Evolutionary conservation across 1,140 invertebrate genomes (phyloP).

Genomic region (Diprion similis): DNA sequence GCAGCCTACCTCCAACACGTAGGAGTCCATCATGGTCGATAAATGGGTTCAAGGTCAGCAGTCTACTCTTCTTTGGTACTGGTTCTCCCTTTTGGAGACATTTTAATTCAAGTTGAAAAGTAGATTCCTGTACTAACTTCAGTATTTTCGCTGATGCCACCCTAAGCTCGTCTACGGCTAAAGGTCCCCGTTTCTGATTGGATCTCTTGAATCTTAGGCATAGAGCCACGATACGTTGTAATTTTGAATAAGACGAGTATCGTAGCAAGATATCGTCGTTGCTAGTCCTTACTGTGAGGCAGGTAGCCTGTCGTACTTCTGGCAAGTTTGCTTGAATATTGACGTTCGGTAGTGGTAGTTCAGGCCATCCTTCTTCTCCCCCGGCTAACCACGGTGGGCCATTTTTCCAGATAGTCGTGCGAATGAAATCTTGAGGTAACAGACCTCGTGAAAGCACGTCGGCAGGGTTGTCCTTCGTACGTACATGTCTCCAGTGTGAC

Average conservation of each 20-base stretch:
- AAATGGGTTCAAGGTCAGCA: slow-evolving; percentile 45
- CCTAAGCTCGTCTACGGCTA: slow-evolving; percentile 1
- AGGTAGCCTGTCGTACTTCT: background rate
- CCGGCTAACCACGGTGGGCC: slow-evolving; percentile 37
- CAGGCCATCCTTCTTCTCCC: slow-evolving; percentile 5
- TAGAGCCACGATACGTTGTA: background rate
- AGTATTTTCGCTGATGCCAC: slow-evolving; percentile 8
- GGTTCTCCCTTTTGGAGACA: background rate
- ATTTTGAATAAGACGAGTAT: slow-evolving; percentile 8
- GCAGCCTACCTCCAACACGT: slow-evolving; percentile 53
- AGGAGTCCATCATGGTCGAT: slow-evolving; percentile 49
- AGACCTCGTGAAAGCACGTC: slow-evolving; percentile 44
- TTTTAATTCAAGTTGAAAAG: background rate
- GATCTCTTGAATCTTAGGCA: background rate
- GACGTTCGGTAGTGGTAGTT: background rate
- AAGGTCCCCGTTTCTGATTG: background rate
- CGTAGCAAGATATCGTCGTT: background rate
- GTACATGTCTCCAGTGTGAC: slow-evolving; percentile 41
- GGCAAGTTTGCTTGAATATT: background rate
- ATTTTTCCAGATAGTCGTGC: slow-evolving; percentile 28
- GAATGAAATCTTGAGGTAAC: slow-evolving; percentile 22
- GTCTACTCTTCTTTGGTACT: slow-evolving; percentile 17
- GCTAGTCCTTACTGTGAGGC: background rate
- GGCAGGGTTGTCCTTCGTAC: slow-evolving; percentile 41
- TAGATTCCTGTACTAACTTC: slow-evolving; percentile 2